Conservation (phyloP, 1,140 invertebrate species). For the Drosophila rhopaloa region DNA sequence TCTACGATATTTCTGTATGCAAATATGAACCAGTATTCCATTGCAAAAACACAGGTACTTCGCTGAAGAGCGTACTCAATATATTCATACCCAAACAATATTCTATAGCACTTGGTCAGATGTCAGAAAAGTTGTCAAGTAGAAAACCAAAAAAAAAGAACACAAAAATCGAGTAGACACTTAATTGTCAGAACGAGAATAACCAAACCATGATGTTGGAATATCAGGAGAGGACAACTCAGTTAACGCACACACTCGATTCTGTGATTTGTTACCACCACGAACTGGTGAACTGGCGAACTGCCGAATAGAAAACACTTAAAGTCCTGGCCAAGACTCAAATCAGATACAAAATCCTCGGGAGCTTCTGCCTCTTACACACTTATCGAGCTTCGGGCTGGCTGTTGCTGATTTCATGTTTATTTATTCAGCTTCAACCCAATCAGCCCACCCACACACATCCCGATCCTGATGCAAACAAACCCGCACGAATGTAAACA, state of each 20-base stretch:
- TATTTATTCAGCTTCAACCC: constrained; percentile 78
- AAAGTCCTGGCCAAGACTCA: constrained; percentile 37
- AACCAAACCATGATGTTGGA: constrained; percentile 14
- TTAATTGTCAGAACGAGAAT: constrained; percentile 56
- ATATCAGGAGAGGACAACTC: constrained; percentile 17
- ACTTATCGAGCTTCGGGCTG: constrained; percentile 68
- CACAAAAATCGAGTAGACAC: constrained; percentile 19
- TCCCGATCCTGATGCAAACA: constrained; percentile 47
- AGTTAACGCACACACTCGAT: constrained; percentile 42
- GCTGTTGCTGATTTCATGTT: constrained; percentile 70
- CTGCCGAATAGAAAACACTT: constrained; percentile 35
- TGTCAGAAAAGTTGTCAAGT: constrained; percentile 44
- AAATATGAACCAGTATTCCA: neutral
- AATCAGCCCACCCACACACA: constrained; percentile 63
- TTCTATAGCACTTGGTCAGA: constrained; percentile 34
- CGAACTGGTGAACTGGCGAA: neutral
- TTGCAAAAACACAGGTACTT: too few species aligned
- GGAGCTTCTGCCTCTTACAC: constrained; percentile 59
- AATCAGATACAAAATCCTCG: constrained; percentile 53
- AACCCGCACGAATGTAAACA: constrained; percentile 67
- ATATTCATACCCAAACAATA: constrained; percentile 14
- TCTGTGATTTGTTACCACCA: constrained; percentile 44
- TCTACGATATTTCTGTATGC: neutral
- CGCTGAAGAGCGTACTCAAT: neutral
- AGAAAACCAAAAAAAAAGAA: constrained; percentile 4